phyloP scores from a whole-genome alignment of 2,113 vertebrate genomes.

The Oncorhynchus keta region DNA sequence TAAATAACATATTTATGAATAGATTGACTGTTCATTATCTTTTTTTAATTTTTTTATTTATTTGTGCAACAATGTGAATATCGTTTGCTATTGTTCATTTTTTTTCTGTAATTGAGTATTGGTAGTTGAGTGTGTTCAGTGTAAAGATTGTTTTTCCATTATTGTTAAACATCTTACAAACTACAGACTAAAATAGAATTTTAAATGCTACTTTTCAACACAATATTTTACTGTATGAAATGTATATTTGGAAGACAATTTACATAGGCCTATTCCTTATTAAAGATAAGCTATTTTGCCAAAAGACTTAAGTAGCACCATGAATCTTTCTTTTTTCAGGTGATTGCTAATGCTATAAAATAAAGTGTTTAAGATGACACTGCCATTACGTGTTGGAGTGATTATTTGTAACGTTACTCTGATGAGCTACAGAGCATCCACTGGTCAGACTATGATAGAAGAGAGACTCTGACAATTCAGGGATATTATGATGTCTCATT shows the following conservation, averaged over 20 bases:
- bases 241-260: conserved; percentile 66
- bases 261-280: conserved; percentile 35
- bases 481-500: too few species aligned
- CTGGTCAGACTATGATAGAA: too few species aligned
- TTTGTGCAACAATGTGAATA: too few species aligned
- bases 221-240: conserved; percentile 56
- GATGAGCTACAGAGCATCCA: background rate
- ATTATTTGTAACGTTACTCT: background rate
- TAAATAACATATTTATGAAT: background rate
- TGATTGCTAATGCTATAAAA: conserved; percentile 44
- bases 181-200: conserved; percentile 27
- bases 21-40: too few species aligned
- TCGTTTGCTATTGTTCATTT: background rate
- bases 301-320: conserved; percentile 45
- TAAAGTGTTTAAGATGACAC: conserved; percentile 41
- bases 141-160: background rate
- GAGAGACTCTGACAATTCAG: too few species aligned
- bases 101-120: conserved; percentile 2
- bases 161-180: conserved; percentile 6
- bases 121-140: background rate
- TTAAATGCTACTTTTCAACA: conserved; percentile 20
- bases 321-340: conserved; percentile 57
- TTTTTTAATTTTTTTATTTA: too few species aligned
- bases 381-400: conserved; percentile 7
- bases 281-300: conserved; percentile 64